Conservation (phyloP, 2,797 vertebrate genomes). For the Hyperoplus lanceolatus region DNA sequence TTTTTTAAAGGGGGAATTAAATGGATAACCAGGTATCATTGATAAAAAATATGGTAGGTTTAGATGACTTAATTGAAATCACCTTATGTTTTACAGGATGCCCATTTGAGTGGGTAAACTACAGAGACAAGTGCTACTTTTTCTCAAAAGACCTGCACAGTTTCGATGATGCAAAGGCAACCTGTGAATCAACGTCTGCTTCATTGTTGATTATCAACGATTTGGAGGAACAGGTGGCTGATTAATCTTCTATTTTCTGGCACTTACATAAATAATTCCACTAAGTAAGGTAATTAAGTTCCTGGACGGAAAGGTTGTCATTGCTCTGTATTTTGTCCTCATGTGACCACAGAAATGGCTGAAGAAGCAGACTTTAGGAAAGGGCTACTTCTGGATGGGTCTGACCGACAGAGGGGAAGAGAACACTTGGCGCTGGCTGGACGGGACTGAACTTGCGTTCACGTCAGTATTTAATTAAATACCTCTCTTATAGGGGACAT, state of each 20-base stretch:
- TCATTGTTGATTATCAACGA: constrained; percentile 91
- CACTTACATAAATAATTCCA: not conserved
- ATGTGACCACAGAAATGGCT: constrained; percentile 90
- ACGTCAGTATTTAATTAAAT: constrained; percentile 84
- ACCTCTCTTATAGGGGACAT: not conserved
- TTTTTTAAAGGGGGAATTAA: not conserved
- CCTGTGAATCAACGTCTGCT: constrained; percentile 88
- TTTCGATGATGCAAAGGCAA: constrained; percentile 90
- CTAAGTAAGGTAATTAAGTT: not conserved
- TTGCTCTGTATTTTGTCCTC: constrained; percentile 47
- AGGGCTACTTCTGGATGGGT: constrained; percentile 95
- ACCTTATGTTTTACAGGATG: constrained; percentile 83
- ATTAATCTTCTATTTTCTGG: not conserved
- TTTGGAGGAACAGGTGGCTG: constrained; percentile 91
- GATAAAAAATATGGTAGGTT: not conserved
- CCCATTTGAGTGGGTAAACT: constrained; percentile 89
- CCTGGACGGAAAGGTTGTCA: not conserved
- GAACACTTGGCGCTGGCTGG: constrained; percentile 93
- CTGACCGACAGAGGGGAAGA: constrained; percentile 90
- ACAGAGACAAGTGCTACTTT: constrained; percentile 93
- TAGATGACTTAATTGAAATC: not conserved
- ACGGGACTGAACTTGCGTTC: constrained; percentile 89
- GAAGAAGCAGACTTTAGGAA: constrained; percentile 87
- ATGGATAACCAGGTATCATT: not conserved
- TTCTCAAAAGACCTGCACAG: constrained; percentile 89